Percentiles rank a stretch among this genome's conserved stretches.
These are phyloP conservation scores for Dromius quadrimaculatus DNA, from an alignment of 2,888 invertebrate species.

Conservation along the genomic window DNA sequence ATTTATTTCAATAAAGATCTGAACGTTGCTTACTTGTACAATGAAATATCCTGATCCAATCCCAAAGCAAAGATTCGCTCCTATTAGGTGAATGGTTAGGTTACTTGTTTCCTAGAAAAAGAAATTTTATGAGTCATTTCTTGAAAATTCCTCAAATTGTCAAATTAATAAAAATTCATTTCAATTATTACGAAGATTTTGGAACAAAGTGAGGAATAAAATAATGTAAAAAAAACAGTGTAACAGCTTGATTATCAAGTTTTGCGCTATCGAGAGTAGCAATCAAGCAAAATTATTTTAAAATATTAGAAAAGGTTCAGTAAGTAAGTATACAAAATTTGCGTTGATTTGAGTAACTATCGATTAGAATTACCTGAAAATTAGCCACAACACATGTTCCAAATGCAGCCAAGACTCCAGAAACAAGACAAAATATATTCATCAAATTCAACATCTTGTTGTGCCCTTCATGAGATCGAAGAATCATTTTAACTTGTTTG, in stretches of 20 bases:
- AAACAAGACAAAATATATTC: constrained; percentile 31
- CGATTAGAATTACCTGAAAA: constrained; percentile 31
- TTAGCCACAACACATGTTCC: constrained; percentile 41
- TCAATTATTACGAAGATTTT: too few relatives aligned
- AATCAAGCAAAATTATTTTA: too few relatives aligned
- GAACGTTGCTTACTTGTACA: constrained; percentile 40
- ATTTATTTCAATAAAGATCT: constrained; percentile 28
- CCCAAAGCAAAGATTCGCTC: constrained; percentile 39
- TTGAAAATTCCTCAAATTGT: too few relatives aligned
- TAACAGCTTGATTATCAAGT: too few relatives aligned
- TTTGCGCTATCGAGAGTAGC: too few relatives aligned
- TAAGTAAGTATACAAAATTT: too few relatives aligned
- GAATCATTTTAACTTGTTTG: constrained; percentile 36
- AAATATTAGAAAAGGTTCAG: too few relatives aligned
- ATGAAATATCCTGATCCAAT: constrained; percentile 42
- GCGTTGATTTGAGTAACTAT: not conserved
- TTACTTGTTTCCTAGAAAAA: constrained; percentile 34
- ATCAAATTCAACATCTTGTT: constrained; percentile 18
- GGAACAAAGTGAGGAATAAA: too few relatives aligned
- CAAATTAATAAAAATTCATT: too few relatives aligned
- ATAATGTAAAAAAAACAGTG: too few relatives aligned
- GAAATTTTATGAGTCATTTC: not conserved
- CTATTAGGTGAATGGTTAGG: constrained; percentile 30
- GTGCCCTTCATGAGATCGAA: constrained; percentile 1
- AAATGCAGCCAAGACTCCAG: constrained; percentile 31